A percentile compares a stretch with the other conserved stretches of the same genome.
Conservation (phyloP, 2,888 invertebrate species). For the Idaea aversata region DNA sequence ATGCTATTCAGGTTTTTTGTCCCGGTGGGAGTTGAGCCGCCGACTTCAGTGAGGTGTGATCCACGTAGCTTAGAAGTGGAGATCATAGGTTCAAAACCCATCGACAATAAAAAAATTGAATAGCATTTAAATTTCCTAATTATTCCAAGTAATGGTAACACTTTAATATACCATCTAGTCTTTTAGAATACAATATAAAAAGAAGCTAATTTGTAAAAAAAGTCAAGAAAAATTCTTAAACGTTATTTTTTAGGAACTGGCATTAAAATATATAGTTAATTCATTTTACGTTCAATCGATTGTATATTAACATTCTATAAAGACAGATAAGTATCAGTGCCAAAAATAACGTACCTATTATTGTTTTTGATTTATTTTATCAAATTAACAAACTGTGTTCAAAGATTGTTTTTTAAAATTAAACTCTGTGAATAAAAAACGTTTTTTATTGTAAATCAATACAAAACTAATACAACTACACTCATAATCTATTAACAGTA, state of each 20-base stretch:
- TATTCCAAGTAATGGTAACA: no score
- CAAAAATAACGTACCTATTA: not conserved
- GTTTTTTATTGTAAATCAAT: conserved; percentile 20
- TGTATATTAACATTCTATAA: not conserved
- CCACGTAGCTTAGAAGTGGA: no score
- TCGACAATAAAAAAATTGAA: no score
- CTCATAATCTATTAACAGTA: not conserved
- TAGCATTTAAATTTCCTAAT: no score
- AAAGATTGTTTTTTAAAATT: conserved; percentile 12
- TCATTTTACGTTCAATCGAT: no score
- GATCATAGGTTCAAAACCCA: no score
- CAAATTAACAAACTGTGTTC: conserved; percentile 18
- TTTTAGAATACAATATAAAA: not conserved
- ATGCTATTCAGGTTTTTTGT: no score
- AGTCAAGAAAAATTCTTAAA: not conserved
- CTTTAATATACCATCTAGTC: no score
- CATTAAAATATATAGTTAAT: not conserved
- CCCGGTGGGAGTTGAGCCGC: no score
- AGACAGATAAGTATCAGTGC: not conserved
- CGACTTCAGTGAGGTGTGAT: no score
- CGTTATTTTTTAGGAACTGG: not conserved
- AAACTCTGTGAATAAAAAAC: conserved; percentile 10
- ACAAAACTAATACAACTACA: conserved; percentile 15
- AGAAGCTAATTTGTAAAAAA: not conserved
- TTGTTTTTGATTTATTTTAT: conserved; percentile 2